Base-by-base conservation (phyloP, 2,113 vertebrate genomes). In the Zosterops japonicus region DNA sequence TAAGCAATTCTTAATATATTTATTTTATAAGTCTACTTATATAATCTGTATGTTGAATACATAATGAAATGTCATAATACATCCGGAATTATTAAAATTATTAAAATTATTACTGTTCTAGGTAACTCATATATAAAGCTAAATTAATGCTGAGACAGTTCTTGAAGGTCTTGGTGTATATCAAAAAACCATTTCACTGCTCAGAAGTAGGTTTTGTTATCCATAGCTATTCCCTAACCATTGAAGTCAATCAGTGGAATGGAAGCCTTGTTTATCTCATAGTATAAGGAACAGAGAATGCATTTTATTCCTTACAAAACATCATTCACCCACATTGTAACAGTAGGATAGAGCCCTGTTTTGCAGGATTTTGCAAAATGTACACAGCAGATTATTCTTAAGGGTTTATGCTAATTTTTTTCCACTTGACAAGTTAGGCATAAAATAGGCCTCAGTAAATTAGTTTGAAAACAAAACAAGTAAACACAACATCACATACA, bases 371-470 rank as follows among this genome's bases (percentile, higher is more conserved):
- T 83, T 94, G 46, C 36, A 85, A 91, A 96, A 83, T 31, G 39
- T 79, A 87, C 49, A 42, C 4, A 82, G 53, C 41, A 83, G 24
- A 76, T 76, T 72, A 91, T 61, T 93, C 49, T 85, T 91, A 52
- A 84, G 46, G 55, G 70, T 39, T 95, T 85, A 79, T 83, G 67
- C 29, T 87, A 60, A 39, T 87, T 94, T 93, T 83, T 95, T 92
- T 83, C 29, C 82, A 90, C 85, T 95, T 94, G 91, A 77, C 81
- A 92, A 83, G 61, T 71, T 85, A 93, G 19, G 69, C 65, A 91
- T 79, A 88, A 94, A 91, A 84, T 41, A 89, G 46, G 46, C 36
- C 82, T 90, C 46, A 65, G 74, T 79, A 93, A 87, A 79, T 85
- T 85, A 83, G 49, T 46, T 36, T 47, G 42, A 93, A 74, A 85